Base-by-base conservation (phyloP, 2,888 invertebrate species). In the Drosophila eohydei region DNA sequence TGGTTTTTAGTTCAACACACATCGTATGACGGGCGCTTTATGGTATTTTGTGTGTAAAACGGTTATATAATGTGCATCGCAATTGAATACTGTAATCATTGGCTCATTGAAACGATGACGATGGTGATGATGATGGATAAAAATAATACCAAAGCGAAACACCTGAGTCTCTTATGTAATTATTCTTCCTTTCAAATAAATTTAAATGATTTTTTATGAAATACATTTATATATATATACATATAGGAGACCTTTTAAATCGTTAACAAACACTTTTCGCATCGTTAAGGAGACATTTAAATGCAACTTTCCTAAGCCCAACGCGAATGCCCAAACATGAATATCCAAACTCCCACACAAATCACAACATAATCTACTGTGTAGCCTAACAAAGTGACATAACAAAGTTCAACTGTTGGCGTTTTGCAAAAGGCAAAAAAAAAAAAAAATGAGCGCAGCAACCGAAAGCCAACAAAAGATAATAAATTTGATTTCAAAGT, bases 371-470 rank as follows among this genome's bases (percentile, higher is more conserved):
- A 59, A 65, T 70, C 63, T 64, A 40, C 51, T 43, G 28, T 54
- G 73, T 38, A 36, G 74, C 81, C 76, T 68, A 88, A 75, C 81
- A 83, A 79, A 83, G 69, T 89, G 87, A 85, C 87, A 87, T 87
- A 86, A 87, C 89, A 89, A 82, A 84, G 88, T 89, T 89, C 82
- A 85, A 83, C 84, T 77, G 78, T 56, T 78, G 80, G 63, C 78
- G 71, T 75, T 89, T 89, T 77, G 87, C 71, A 30, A 40, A 16
- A 41, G 7, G 38, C 0, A 12, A 26, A 32, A 28, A 43, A 54
- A 9, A 52, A 26, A 34, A 5, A 52, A 66, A 58, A 65, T 66
- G 48, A 60, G 65, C 70, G 70, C 70, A 65, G n/a, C 38, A 12
- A 44, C 34, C 38, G 21, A 73, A 51, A 50, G 48, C 46, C 28